Evolutionary conservation across 1,140 invertebrate genomes (phyloP).

Genomic region (Harlomillsia oculata): DNA sequence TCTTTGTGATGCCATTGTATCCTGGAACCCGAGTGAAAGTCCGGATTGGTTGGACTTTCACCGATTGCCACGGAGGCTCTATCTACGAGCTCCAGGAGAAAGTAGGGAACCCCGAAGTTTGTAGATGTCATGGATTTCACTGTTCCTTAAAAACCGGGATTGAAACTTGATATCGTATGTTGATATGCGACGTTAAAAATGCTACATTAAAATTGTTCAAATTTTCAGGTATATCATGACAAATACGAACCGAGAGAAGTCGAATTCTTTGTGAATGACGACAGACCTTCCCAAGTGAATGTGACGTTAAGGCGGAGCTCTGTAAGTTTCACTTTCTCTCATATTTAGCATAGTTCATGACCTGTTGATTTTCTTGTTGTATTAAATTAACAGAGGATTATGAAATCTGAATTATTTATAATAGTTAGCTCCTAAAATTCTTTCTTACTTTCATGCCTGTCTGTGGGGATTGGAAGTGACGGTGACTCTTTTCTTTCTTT

Average conservation of each 20-base stretch:
- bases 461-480: no score
- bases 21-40: background rate
- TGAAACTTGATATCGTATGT: background rate
- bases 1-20: constrained; percentile 4
- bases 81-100: no score
- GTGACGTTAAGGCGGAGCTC: constrained; percentile 69
- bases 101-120: no score
- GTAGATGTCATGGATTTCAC: background rate
- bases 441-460: no score
- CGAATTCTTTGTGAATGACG: constrained; percentile 75
- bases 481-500: no score
- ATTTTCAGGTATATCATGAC: constrained; percentile 65
- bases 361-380: no score
- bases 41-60: no score
- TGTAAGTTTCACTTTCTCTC: constrained; percentile 58
- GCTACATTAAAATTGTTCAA: background rate
- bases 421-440: no score
- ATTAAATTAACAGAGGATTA: no score
- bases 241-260: constrained; percentile 69
- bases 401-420: no score
- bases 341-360: no score
- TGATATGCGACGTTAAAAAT: background rate
- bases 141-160: background rate
- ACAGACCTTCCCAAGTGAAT: constrained; percentile 72
- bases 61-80: no score